A percentile compares a stretch with the other conserved stretches of the same genome.
phyloP scores from a whole-genome alignment of 1,140 invertebrate genomes.

The Chrysoperla carnea region DNA sequence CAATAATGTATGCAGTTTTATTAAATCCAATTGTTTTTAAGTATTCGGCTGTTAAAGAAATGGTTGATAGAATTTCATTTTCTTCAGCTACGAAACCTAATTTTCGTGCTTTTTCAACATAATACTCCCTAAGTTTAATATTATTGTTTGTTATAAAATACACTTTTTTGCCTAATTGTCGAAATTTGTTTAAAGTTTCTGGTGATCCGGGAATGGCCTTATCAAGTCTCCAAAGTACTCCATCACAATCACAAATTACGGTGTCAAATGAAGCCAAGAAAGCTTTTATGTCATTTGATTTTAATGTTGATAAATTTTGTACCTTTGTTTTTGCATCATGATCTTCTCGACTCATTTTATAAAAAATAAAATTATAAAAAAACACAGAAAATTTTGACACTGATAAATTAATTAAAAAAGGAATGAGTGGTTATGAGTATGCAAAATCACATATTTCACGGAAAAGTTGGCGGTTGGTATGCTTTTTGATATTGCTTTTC shows the following conservation, averaged over 20 bases:
- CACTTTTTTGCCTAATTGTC: constrained; percentile 59
- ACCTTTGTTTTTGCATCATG: too few species aligned
- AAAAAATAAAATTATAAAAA: too few species aligned
- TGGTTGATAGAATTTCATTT: constrained; percentile 70
- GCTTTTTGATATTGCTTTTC: too few species aligned
- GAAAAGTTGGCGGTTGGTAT: too few species aligned
- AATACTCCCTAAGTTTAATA: constrained; percentile 64
- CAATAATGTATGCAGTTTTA: constrained; percentile 78
- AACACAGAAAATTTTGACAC: too few species aligned
- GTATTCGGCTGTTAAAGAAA: constrained; percentile 67
- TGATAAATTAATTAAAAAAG: too few species aligned
- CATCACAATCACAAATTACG: constrained; percentile 12
- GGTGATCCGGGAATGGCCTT: constrained; percentile 48
- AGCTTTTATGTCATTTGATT: too few species aligned
- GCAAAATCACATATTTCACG: too few species aligned
- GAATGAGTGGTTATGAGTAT: too few species aligned
- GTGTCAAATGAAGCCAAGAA: too few species aligned
- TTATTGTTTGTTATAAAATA: constrained; percentile 93
- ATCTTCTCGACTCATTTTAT: too few species aligned
- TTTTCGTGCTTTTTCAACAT: constrained; percentile 53
- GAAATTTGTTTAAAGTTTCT: constrained; percentile 52
- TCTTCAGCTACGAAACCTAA: constrained; percentile 54
- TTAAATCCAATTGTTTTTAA: constrained; percentile 52
- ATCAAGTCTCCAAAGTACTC: constrained; percentile 70
- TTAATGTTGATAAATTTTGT: too few species aligned